phyloP scores from a whole-genome alignment of 2,113 vertebrate genomes.

The Ardeotis arabs region DNA sequence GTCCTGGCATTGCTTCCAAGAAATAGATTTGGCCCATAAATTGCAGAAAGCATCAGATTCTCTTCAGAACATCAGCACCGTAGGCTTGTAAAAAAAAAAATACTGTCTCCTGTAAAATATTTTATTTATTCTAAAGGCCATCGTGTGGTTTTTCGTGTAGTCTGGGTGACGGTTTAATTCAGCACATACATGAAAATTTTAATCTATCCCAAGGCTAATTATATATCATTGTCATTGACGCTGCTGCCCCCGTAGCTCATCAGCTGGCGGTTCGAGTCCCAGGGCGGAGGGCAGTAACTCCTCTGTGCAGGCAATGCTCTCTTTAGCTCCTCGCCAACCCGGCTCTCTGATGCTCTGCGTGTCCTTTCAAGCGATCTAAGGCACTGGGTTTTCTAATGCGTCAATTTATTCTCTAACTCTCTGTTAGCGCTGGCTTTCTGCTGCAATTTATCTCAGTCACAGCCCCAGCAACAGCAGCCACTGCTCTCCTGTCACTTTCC shows the following conservation, averaged over 20 bases:
- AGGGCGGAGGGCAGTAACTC: background rate
- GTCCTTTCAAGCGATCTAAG: background rate
- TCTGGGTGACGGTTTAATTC: background rate
- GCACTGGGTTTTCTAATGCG: background rate
- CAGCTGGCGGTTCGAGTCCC: background rate
- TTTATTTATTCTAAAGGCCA: slow-evolving; percentile 47
- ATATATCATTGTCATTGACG: background rate
- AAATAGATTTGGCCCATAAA: background rate
- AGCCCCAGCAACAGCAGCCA: background rate
- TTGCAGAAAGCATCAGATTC: background rate
- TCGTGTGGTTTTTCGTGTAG: background rate
- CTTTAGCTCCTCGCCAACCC: background rate
- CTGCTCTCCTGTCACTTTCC: background rate
- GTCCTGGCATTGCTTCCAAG: background rate
- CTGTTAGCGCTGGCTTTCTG: background rate
- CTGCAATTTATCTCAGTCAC: background rate
- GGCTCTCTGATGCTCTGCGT: background rate
- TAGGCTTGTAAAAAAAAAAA: background rate
- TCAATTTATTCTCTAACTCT: background rate
- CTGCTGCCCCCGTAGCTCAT: background rate
- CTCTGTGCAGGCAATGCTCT: background rate
- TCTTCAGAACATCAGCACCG: background rate
- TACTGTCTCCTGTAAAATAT: background rate
- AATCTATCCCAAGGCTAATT: background rate
- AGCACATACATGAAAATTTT: background rate